Evolutionary conservation across 2,113 vertebrate species (phyloP).

Genomic region (Crotalus horridus): DNA sequence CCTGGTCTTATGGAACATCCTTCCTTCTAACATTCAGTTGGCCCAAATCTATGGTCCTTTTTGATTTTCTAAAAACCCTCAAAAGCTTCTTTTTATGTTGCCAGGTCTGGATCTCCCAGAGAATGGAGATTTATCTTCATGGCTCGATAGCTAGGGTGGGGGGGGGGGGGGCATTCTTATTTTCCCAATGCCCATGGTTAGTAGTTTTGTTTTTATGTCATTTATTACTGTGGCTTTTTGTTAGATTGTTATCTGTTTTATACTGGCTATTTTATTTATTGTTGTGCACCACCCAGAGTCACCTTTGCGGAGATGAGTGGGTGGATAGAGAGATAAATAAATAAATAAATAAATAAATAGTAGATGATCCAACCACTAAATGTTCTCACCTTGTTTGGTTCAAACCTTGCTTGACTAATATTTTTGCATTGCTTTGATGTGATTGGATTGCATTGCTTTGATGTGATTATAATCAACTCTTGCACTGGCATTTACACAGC

Average conservation of each 20-base stretch:
- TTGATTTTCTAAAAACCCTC: neutral
- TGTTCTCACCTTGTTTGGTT: constrained; percentile 34
- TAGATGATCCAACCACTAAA: constrained; percentile 40
- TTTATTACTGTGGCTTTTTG: neutral
- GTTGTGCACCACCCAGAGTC: too few relatives aligned
- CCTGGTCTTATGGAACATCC: neutral
- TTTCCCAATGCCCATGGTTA: neutral
- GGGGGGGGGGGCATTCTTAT: neutral
- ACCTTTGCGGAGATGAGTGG: too few relatives aligned
- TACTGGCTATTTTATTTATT: too few relatives aligned
- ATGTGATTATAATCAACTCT: neutral
- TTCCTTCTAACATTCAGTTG: neutral
- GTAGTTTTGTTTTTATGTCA: neutral
- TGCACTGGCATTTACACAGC: neutral
- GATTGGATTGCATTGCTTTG: constrained; percentile 15
- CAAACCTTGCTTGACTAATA: neutral
- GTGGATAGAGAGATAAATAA: too few relatives aligned
- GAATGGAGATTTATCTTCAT: neutral
- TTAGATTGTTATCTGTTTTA: too few relatives aligned
- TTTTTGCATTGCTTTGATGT: constrained; percentile 28
- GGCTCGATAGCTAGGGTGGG: neutral
- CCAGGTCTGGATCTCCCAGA: neutral
- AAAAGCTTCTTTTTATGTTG: neutral
- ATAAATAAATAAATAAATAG: neutral
- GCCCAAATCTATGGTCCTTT: neutral